Conservation (phyloP, 2,888 invertebrate species). For the Crossocerus cetratus region DNA sequence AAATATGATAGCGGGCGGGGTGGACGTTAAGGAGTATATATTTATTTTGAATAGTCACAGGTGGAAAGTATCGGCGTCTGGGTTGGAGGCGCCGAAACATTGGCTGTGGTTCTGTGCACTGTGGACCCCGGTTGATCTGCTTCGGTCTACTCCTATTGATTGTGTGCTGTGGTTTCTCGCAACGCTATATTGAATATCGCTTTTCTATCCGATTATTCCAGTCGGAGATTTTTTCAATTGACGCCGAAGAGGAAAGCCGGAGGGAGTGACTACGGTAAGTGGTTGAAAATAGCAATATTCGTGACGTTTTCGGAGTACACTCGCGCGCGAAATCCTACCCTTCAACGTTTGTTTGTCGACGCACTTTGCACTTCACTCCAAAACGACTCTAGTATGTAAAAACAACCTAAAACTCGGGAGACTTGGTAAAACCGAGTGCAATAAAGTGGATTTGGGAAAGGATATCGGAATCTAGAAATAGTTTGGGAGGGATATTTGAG, state of each 20-base stretch:
- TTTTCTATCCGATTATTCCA: slow-evolving; percentile 41
- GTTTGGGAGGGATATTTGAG: no score
- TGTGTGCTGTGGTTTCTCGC: slow-evolving; percentile 20
- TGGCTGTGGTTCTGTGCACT: slow-evolving; percentile 63
- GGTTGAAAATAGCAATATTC: no score
- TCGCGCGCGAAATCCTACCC: no score
- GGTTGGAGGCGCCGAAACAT: slow-evolving; percentile 57
- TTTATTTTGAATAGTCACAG: slow-evolving; percentile 10
- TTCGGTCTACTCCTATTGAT: slow-evolving; percentile 60
- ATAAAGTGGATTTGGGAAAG: no score
- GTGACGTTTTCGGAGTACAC: no score
- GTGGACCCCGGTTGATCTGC: slow-evolving; percentile 67
- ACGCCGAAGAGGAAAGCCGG: slow-evolving; percentile 34
- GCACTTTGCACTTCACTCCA: neutral
- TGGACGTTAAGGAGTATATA: neutral
- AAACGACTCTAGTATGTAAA: no score
- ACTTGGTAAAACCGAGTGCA: no score
- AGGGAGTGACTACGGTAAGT: no score
- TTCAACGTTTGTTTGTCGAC: neutral
- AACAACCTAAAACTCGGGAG: no score
- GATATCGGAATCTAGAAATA: no score
- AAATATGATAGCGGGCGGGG: no score
- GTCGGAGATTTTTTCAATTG: slow-evolving; percentile 22
- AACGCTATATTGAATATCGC: slow-evolving; percentile 46
- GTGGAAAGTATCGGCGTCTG: slow-evolving; percentile 55